phyloP scores from a whole-genome alignment of 2,113 vertebrate species.

The Mus spicilegus region DNA sequence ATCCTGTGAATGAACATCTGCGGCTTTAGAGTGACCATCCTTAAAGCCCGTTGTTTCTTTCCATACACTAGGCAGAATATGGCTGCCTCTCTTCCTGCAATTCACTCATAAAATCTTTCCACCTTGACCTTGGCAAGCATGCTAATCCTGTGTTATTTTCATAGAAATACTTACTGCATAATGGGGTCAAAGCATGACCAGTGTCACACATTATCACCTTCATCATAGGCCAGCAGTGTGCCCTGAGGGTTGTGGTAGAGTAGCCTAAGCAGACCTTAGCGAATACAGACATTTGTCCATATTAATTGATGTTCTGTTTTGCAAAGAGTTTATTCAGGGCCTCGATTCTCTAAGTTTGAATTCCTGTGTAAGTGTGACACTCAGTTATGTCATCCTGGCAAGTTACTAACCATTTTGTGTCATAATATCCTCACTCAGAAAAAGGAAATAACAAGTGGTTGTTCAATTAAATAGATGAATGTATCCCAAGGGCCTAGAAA shows the following conservation, averaged over 20 bases:
- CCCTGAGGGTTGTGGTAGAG: rapidly evolving
- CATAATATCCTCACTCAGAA: conserved; percentile 17
- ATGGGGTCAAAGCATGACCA: not conserved
- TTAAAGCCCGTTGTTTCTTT: conserved; percentile 4
- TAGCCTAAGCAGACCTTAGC: not conserved
- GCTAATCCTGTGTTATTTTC: not conserved
- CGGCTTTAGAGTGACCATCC: not conserved
- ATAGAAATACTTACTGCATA: not conserved
- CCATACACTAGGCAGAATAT: conserved; percentile 10
- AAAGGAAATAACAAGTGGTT: not conserved
- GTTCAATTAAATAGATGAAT: not conserved
- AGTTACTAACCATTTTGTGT: conserved; percentile 13
- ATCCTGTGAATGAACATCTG: not conserved
- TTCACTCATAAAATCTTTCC: not conserved
- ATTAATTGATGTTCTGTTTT: conserved; percentile 24
- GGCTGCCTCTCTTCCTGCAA: not conserved
- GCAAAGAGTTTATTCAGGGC: not conserved
- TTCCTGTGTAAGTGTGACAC: not conserved
- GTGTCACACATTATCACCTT: not conserved
- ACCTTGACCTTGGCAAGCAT: not conserved
- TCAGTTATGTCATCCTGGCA: conserved; percentile 1
- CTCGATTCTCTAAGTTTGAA: conserved; percentile 17
- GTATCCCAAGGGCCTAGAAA: not conserved
- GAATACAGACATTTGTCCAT: not conserved
- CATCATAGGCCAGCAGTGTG: not conserved